Evolutionary conservation across 1,140 invertebrate species (phyloP).

Genomic region (Sycophaga agraensis): DNA sequence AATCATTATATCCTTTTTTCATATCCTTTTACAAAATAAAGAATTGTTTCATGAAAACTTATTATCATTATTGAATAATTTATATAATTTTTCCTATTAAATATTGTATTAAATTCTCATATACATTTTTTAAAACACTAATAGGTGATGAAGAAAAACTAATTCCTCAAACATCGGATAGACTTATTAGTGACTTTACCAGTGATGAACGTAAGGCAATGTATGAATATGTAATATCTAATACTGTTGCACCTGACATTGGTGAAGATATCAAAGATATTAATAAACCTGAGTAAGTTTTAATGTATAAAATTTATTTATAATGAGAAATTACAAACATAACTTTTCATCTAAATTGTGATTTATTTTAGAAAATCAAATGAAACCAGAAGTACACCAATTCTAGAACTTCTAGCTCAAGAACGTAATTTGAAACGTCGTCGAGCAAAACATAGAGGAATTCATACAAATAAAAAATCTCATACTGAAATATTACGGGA

Average conservation of each 20-base stretch:
- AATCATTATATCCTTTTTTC: conserved; percentile 55
- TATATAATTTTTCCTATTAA: conserved; percentile 19
- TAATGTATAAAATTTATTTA: conserved; percentile 11
- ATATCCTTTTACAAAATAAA: conserved; percentile 47
- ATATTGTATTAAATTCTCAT: conserved; percentile 33
- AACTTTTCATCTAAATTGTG: background rate
- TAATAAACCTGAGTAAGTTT: conserved; percentile 44
- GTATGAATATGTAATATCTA: conserved; percentile 56
- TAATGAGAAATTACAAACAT: background rate
- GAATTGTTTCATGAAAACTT: background rate
- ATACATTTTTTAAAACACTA: conserved; percentile 40
- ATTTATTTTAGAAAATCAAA: conserved; percentile 36
- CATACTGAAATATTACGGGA: conserved; percentile 65
- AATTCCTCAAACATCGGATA: conserved; percentile 59
- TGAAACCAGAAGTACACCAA: conserved; percentile 39
- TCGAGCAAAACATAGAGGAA: conserved; percentile 64
- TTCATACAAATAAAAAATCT: conserved; percentile 66
- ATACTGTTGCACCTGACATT: conserved; percentile 49
- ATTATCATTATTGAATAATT: conserved; percentile 6
- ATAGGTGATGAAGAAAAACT: conserved; percentile 52
- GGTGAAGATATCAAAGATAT: conserved; percentile 48
- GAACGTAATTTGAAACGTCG: conserved; percentile 66
- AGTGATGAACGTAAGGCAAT: conserved; percentile 57
- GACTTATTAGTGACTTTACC: conserved; percentile 58
- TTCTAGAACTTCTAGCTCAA: conserved; percentile 60